phyloP scores from a whole-genome alignment of 2,113 vertebrate species.

The Dendrocopos noguchii region DNA sequence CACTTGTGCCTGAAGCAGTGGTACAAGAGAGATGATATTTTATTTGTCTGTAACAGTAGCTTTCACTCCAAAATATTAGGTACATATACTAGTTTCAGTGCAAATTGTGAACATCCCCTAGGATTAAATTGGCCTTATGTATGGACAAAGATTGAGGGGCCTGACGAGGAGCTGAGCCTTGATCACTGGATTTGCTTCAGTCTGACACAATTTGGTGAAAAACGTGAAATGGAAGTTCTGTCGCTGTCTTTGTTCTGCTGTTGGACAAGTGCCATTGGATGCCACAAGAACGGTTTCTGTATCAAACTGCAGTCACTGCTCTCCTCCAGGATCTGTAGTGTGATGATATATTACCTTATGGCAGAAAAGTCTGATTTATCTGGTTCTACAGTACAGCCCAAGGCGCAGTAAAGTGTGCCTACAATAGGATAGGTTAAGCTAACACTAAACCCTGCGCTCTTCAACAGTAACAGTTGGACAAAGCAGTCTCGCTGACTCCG shows the following conservation, averaged over 20 bases:
- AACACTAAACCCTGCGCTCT: neutral
- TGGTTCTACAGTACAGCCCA: neutral
- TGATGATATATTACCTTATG: neutral
- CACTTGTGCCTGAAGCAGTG: neutral
- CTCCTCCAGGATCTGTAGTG: neutral
- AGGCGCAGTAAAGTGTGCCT: neutral
- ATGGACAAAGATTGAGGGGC: neutral
- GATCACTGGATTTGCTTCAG: neutral
- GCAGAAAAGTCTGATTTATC: neutral
- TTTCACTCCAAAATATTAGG: neutral
- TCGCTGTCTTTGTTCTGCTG: slow-evolving; percentile 43
- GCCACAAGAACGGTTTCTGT: neutral
- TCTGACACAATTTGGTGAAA: neutral
- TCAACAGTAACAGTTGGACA: neutral
- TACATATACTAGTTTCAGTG: neutral
- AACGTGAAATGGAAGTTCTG: neutral
- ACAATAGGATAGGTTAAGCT: neutral
- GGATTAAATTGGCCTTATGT: neutral
- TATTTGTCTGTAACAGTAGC: neutral
- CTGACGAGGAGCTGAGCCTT: neutral
- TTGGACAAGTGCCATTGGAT: slow-evolving; percentile 5
- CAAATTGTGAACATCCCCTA: neutral
- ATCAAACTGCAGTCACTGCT: neutral
- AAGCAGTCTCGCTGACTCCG: neutral
- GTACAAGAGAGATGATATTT: neutral